Conservation (phyloP, 1,140 invertebrate species). For the Protaetia brevitarsis region DNA sequence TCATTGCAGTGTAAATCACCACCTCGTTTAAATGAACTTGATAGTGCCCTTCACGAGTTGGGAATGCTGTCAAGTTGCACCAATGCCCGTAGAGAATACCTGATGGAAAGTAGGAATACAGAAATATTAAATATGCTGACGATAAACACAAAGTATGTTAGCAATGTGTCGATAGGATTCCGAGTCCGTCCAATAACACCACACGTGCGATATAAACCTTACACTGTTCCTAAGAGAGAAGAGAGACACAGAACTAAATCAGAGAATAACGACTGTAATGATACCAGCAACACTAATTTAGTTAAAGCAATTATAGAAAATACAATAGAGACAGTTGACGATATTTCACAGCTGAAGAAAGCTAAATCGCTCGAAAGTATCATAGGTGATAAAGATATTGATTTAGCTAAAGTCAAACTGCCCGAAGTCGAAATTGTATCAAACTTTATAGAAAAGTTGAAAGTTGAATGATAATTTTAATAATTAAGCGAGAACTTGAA, state of each 20-base stretch:
- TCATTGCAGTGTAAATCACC: slow-evolving; percentile 20
- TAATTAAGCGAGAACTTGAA: not conserved
- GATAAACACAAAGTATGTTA: slow-evolving; percentile 54
- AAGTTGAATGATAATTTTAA: slow-evolving; percentile 29
- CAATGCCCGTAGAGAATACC: slow-evolving; percentile 54
- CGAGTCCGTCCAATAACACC: slow-evolving; percentile 49
- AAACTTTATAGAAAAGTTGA: slow-evolving; percentile 43
- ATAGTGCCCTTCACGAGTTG: slow-evolving; percentile 56
- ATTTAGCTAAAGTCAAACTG: slow-evolving; percentile 30
- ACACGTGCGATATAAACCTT: slow-evolving; percentile 43
- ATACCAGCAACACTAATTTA: slow-evolving; percentile 29
- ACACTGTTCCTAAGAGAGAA: slow-evolving; percentile 33
- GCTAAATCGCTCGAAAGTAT: slow-evolving; percentile 45
- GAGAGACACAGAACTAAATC: slow-evolving; percentile 57
- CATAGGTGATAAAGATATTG: slow-evolving; percentile 32
- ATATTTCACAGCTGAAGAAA: slow-evolving; percentile 41
- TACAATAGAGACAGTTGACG: slow-evolving; percentile 35
- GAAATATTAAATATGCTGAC: slow-evolving; percentile 48
- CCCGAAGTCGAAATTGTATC: slow-evolving; percentile 43
- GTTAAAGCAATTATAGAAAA: slow-evolving; percentile 41
- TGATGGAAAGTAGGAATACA: slow-evolving; percentile 49
- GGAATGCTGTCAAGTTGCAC: slow-evolving; percentile 58
- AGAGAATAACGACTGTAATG: slow-evolving; percentile 56
- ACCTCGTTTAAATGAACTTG: slow-evolving; percentile 50
- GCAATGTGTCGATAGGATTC: slow-evolving; percentile 57